phyloP scores from a whole-genome alignment of 2,113 vertebrate genomes.

The Chroicocephalus ridibundus region DNA sequence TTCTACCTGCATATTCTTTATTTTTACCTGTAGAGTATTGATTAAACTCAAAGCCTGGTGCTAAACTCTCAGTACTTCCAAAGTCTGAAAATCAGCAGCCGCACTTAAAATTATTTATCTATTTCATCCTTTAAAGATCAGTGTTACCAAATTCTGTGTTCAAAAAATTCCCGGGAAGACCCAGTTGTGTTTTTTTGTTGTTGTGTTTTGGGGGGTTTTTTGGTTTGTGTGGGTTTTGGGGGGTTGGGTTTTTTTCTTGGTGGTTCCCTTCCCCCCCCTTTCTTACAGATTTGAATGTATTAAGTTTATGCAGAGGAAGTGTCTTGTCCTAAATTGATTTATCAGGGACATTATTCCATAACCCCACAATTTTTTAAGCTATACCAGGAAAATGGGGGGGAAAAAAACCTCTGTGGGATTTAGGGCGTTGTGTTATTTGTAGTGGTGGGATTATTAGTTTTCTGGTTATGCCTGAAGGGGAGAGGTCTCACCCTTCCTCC shows the following conservation, averaged over 20 bases:
- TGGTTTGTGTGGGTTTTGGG: not conserved
- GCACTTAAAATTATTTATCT: not conserved
- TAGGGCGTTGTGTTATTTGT: not conserved
- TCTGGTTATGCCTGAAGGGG: not conserved
- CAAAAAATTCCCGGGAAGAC: not conserved
- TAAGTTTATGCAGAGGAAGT: not conserved
- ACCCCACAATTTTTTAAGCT: not conserved
- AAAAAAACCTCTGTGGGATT: not conserved
- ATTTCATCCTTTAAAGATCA: not conserved
- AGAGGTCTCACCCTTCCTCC: not conserved
- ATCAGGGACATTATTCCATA: not conserved
- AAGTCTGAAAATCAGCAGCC: not conserved
- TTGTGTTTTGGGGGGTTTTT: not conserved
- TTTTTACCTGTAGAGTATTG: not conserved
- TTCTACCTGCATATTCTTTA: not conserved
- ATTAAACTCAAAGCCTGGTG: not conserved
- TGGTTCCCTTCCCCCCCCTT: accelerated
- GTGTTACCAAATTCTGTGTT: not conserved
- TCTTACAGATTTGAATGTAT: not conserved
- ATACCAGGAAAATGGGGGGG: not conserved
- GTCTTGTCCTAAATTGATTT: not conserved
- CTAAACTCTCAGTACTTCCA: not conserved
- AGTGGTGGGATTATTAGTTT: not conserved
- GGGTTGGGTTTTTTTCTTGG: not conserved
- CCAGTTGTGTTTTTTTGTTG: not conserved